Conservation (phyloP, 1,140 invertebrate genomes). For the Cotesia vestalis region DNA sequence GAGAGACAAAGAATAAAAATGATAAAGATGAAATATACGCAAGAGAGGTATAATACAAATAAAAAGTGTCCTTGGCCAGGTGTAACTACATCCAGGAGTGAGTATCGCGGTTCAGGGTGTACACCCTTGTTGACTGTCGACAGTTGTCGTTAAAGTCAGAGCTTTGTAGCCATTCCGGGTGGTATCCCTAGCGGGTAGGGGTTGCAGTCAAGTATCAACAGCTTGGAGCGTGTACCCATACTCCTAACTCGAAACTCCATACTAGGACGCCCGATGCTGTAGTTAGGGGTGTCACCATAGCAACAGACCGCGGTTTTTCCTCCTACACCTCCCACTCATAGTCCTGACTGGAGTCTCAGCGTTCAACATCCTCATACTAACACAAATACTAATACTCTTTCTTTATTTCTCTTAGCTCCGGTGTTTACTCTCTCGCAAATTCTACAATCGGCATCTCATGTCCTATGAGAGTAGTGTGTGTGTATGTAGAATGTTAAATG, state of each 20-base stretch:
- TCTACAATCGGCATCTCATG: constrained; percentile 19
- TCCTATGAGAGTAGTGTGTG: constrained; percentile 1
- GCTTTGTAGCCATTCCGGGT: constrained; percentile 23
- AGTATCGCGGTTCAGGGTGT: background rate
- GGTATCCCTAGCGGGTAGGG: constrained; percentile 18
- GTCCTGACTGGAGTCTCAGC: background rate
- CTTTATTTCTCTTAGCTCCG: constrained; percentile 12
- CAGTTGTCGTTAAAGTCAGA: constrained; percentile 32
- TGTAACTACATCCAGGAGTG: constrained; percentile 13
- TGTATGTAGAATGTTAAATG: no score
- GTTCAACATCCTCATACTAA: constrained; percentile 15
- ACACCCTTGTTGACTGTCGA: constrained; percentile 33
- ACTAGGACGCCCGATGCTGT: constrained; percentile 36
- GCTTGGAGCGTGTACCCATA: constrained; percentile 26
- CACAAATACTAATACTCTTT: constrained; percentile 6
- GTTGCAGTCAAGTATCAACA: constrained; percentile 43
- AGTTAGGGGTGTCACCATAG: constrained; percentile 56
- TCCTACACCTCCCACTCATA: constrained; percentile 14
- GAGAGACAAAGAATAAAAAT: no score
- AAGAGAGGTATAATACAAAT: background rate
- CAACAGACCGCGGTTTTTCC: constrained; percentile 55
- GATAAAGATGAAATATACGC: background rate
- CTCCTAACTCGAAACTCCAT: no score
- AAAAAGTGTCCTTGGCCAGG: constrained; percentile 19
- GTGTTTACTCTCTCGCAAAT: constrained; percentile 19